Base-by-base conservation (phyloP, 1,140 invertebrate species). In the Leucophenga varia region DNA sequence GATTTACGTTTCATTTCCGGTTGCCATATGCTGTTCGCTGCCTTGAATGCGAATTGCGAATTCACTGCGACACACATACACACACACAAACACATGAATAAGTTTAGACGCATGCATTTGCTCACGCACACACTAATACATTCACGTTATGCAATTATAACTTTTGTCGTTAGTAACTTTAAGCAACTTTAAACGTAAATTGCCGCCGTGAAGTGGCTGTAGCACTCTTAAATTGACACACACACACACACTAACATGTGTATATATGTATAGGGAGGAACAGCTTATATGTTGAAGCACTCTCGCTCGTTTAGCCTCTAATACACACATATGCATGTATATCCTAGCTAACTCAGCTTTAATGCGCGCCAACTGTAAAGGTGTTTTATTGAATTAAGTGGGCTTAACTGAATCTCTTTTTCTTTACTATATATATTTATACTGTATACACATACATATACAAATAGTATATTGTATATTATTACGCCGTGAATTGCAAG, bases 151-250 rank as follows among this genome's bases (percentile, higher is more conserved):
- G 67, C 67, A 71, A 71, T 71, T 71, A 71, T 71, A 71, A 71
- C 67, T 71, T 71, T 71, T 71, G 67, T 71, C 67, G 67, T 71
- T 71, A 71, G 68, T 48, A 71, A 64, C 68, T 71, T 71, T 71
- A 64, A 67, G 61, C 58, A 71, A 71, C 67, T 71, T 71, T 70
- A 70, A 70, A 70, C 65, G 65, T 70, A 70, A 70, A 70, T 70
- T 70, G 61, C 65, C 49, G 65, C 57, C 54, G 60, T 70, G 61
- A 70, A 70, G 63, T 67, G 67, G 64, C 63, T 67, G 68, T 68
- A 25, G 22, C 22, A 45, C 18, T 30, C 45, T 30, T 25, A n/a
- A n/a, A n/a, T n/a, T n/a, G n/a, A n/a, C 30, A 46, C 25, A 30
- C 37, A 25, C 22, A 30, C 34, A 22, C 43, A 22, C 53, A 31